Percentiles rank a stretch among this genome's conserved stretches.
phyloP scores from a whole-genome alignment of 2,113 vertebrate species.

The Lontra canadensis region DNA sequence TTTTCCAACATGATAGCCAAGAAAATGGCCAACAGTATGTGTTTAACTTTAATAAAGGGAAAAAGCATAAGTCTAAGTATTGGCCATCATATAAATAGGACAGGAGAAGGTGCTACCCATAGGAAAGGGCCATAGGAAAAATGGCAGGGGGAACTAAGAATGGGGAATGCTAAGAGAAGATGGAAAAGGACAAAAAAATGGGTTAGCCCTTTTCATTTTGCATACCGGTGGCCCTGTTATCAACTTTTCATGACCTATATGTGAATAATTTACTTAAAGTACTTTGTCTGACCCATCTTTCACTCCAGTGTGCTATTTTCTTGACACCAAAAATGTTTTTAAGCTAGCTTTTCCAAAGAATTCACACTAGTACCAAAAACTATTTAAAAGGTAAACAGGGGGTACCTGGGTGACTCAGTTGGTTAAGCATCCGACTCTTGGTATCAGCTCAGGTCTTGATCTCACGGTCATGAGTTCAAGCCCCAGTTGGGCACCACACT shows the following conservation, averaged over 20 bases:
- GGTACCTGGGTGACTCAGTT: neutral
- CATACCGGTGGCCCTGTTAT: too few relatives aligned
- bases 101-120: neutral
- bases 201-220: neutral
- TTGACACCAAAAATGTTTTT: slow-evolving; percentile 1
- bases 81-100: neutral
- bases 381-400: neutral
- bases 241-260: neutral
- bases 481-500: neutral
- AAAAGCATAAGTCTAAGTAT: neutral
- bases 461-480: neutral
- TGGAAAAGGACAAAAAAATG: neutral
- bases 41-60: neutral
- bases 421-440: neutral
- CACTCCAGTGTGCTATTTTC: neutral
- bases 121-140: neutral
- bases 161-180: neutral
- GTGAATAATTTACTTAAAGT: neutral
- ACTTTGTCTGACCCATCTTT: neutral
- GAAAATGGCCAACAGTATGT: neutral
- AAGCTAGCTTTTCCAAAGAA: neutral
- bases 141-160: neutral
- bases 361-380: neutral
- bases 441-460: neutral
- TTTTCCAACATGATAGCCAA: neutral